phyloP scores from a whole-genome alignment of 2,888 invertebrate genomes.

The Folsomia candida region DNA sequence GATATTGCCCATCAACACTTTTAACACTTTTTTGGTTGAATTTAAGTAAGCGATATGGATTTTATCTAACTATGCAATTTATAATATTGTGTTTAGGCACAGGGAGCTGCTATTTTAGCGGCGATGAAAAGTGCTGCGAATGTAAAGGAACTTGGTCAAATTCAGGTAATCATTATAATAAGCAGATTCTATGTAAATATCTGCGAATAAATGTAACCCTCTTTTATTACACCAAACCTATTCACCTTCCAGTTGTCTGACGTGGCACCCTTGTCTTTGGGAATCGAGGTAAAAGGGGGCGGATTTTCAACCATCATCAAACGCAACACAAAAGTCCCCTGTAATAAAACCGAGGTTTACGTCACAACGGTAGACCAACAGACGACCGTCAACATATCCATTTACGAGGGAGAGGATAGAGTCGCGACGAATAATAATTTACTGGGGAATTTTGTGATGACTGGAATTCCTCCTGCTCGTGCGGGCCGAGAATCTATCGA shows the following conservation, averaged over 20 bases:
- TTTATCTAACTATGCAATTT: too few relatives aligned
- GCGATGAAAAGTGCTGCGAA: slow-evolving; percentile 20
- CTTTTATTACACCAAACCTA: too few relatives aligned
- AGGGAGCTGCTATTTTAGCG: slow-evolving; percentile 28
- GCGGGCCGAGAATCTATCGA: slow-evolving; percentile 4
- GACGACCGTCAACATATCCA: not conserved
- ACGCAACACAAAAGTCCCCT: slow-evolving; percentile 19
- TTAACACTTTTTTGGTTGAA: too few relatives aligned
- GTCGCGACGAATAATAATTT: slow-evolving; percentile 10
- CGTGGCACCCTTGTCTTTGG: slow-evolving; percentile 25
- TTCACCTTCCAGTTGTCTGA: too few relatives aligned
- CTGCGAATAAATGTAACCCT: too few relatives aligned
- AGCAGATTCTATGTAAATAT: too few relatives aligned
- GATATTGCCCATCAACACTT: too few relatives aligned
- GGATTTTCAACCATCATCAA: slow-evolving; percentile 19
- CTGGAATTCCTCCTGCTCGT: slow-evolving; percentile 15
- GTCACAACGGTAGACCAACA: slow-evolving; percentile 13
- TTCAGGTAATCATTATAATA: too few relatives aligned
- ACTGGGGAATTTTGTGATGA: slow-evolving; percentile 16
- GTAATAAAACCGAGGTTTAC: slow-evolving; percentile 3
- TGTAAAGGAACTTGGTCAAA: not conserved
- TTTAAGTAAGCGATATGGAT: too few relatives aligned
- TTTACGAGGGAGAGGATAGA: slow-evolving; percentile 18
- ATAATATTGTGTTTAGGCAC: too few relatives aligned
- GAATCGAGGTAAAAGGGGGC: slow-evolving; percentile 10